Percentiles rank a stretch among this genome's conserved stretches.
Conservation (phyloP, 1,140 invertebrate genomes). For the Drosophila grimshawi region DNA sequence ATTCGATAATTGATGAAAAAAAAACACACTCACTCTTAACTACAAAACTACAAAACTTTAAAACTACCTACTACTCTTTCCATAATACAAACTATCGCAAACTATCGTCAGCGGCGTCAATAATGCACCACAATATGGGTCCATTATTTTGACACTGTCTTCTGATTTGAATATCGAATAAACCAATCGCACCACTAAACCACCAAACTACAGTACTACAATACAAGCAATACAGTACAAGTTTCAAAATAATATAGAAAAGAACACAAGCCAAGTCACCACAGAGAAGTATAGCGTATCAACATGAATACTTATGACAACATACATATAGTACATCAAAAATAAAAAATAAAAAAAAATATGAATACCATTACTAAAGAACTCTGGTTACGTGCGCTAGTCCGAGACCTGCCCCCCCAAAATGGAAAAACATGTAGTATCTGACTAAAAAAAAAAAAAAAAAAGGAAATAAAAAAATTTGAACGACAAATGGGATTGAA, state of each 20-base stretch:
- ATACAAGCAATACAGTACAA: slow-evolving; percentile 61
- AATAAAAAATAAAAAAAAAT: no score
- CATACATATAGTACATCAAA: slow-evolving; percentile 32
- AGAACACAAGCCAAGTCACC: slow-evolving; percentile 40
- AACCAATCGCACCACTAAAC: slow-evolving; percentile 72
- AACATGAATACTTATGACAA: slow-evolving; percentile 44
- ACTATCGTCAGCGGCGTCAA: slow-evolving; percentile 77
- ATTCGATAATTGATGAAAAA: slow-evolving; percentile 7
- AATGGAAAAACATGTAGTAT: slow-evolving; percentile 26
- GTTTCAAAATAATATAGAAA: slow-evolving; percentile 53
- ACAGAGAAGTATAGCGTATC: slow-evolving; percentile 82
- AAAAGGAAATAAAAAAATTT: background rate
- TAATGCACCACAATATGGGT: slow-evolving; percentile 81
- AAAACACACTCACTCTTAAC: slow-evolving; percentile 58
- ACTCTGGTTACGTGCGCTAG: slow-evolving; percentile 70
- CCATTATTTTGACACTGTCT: slow-evolving; percentile 85
- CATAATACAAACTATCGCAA: slow-evolving; percentile 81
- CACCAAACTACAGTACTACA: slow-evolving; percentile 51
- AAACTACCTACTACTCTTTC: slow-evolving; percentile 71
- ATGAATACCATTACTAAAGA: slow-evolving; percentile 32
- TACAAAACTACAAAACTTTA: slow-evolving; percentile 51
- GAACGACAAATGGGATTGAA: slow-evolving; percentile 84
- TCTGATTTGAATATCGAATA: slow-evolving; percentile 84
- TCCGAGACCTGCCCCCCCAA: slow-evolving; percentile 35
- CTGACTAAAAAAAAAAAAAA: slow-evolving; percentile 50